Base-by-base conservation (phyloP, 37 sponge, comb jelly and placozoan species). In the Oscarella lobularis region DNA sequence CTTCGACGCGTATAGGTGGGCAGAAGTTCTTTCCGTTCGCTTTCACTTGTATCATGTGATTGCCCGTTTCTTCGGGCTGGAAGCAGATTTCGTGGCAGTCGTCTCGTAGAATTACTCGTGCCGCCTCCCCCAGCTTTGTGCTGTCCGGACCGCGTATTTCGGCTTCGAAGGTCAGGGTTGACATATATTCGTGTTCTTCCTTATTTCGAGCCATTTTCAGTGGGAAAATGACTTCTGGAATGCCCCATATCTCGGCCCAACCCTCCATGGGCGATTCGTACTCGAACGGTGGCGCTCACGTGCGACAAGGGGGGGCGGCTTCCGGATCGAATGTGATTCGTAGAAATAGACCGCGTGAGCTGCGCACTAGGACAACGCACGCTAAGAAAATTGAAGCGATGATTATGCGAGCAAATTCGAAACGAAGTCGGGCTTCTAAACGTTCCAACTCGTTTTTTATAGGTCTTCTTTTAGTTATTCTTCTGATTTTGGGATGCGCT, bases 91-190 rank as follows among this genome's bases (percentile, higher is more conserved):
- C 60, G 60, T 48, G 60, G 14, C 9, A 27, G 60, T 48, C 60
- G 60, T 48, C 60, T 27, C 20, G 20, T 9, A 48, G 60, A 27
- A 27, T 20, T 27, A 48, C 20, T 9, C 60, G 9, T 9, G 14
- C 9, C 14, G 14, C 60, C 14, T 48, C 20, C 14, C 20, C 60
- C 14, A 48, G 60, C 60, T 48, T 48, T 9, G 20, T 20, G 60
- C 60, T 48, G 60, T 48, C 60, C 60, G 60, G 60, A 48, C 60
- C 60, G 60, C 60, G 60, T 27, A 48, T 20, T 48, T 48, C 60
- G 60, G 20, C 60, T 48, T 48, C 60, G 60, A 48, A 48, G 20
- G 9, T 48, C 9, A 48, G 60, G 60, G 20, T 48, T 48, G 60
- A 9, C 14, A 48, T 9, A 9, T 48, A 20, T 9, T 48, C 60